Percentiles rank a stretch among this genome's conserved stretches.
Conservation (phyloP, 2,113 vertebrate species). For the Periophthalmodon schlosseri region DNA sequence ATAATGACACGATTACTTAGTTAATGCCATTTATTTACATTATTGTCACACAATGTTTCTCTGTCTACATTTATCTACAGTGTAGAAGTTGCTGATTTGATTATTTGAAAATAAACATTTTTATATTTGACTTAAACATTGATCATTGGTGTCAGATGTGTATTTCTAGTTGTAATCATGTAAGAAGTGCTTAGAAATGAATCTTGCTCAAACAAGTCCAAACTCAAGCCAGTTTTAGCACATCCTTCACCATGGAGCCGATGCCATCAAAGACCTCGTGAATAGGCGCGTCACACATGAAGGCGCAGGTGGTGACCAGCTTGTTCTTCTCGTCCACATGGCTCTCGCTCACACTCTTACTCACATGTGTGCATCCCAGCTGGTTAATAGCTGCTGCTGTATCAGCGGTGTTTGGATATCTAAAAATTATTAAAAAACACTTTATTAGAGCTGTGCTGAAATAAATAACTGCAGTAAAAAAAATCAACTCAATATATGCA, state of each 20-base stretch:
- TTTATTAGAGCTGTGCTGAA: background rate
- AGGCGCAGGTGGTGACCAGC: slow-evolving; percentile 79
- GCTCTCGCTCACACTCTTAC: slow-evolving; percentile 75
- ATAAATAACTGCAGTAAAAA: background rate
- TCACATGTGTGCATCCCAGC: slow-evolving; percentile 79
- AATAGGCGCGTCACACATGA: slow-evolving; percentile 81
- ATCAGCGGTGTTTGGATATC: slow-evolving; percentile 78
- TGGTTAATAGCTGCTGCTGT: slow-evolving; percentile 75
- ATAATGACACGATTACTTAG: background rate
- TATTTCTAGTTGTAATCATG: slow-evolving; percentile 4
- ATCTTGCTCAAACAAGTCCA: background rate
- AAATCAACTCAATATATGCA: background rate
- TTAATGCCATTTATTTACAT: slow-evolving; percentile 5
- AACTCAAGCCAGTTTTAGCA: slow-evolving; percentile 71
- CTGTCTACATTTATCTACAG: background rate
- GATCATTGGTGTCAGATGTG: background rate
- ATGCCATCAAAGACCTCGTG: slow-evolving; percentile 80
- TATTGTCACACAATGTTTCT: background rate
- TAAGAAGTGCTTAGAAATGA: background rate
- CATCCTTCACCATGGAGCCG: slow-evolving; percentile 76
- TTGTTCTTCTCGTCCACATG: slow-evolving; percentile 80
- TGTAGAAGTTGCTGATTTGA: background rate
- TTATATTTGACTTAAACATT: background rate
- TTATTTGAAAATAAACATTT: background rate
- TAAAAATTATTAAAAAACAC: slow-evolving; percentile 32